Evolutionary conservation across 92 coral and sea anemone genomes (phyloP).

Genomic region (Hydrozoanthus gracilis): DNA sequence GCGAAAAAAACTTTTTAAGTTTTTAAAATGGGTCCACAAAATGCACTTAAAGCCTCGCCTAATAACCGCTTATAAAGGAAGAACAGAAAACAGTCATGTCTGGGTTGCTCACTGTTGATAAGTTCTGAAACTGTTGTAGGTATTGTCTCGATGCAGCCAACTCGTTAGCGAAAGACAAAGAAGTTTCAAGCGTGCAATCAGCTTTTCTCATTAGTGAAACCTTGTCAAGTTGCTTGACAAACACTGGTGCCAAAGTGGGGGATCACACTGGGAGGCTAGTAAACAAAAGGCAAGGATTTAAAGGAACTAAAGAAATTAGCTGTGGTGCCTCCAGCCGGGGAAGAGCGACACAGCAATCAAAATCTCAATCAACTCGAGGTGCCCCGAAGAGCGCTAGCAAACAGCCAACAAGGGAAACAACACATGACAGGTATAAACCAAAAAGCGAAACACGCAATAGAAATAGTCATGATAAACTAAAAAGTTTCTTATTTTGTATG

Average conservation of each 20-base stretch:
- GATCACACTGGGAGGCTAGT: conserved; percentile 22
- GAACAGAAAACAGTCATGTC: background rate
- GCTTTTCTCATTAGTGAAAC: conserved; percentile 78
- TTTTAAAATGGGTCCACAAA: no score
- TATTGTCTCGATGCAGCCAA: conserved; percentile 80
- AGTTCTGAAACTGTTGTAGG: conserved; percentile 41
- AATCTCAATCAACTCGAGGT: background rate
- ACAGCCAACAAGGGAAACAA: background rate
- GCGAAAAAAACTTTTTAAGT: no score
- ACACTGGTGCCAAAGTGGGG: background rate
- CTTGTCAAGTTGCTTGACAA: conserved; percentile 57
- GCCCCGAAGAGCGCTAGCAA: background rate
- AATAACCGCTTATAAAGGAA: background rate
- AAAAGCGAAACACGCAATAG: no score
- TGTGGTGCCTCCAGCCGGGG: background rate
- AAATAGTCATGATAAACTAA: no score
- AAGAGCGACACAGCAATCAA: background rate
- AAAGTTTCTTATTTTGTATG: no score
- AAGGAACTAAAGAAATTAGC: background rate
- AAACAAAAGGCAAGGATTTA: background rate
- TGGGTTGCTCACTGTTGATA: background rate
- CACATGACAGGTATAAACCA: conserved; percentile 11
- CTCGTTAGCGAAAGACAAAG: conserved; percentile 61
- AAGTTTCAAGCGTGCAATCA: conserved; percentile 63
- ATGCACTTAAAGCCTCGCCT: background rate